phyloP scores from a whole-genome alignment of 1,140 invertebrate genomes.

The Aporrectodea caliginosa region DNA sequence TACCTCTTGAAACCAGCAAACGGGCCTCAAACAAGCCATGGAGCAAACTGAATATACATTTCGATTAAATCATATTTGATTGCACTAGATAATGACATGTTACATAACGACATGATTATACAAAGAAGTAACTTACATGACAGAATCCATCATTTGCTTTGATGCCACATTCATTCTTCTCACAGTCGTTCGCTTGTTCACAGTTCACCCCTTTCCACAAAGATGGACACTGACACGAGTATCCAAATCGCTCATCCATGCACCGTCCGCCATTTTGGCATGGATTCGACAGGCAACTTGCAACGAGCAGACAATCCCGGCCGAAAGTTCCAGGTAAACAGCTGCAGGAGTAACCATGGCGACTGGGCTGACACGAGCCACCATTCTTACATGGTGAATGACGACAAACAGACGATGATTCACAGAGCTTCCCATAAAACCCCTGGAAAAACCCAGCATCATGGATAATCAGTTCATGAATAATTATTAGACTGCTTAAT shows the following conservation, averaged over 20 bases:
- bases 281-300: conserved; percentile 62
- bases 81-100: no score
- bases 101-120: no score
- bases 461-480: no score
- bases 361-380: conserved; percentile 67
- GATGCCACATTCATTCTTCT: conserved; percentile 69
- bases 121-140: conserved; percentile 67
- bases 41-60: no score
- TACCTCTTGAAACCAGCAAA: no score
- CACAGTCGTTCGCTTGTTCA: conserved; percentile 71
- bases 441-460: background rate
- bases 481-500: no score
- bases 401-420: background rate
- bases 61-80: no score
- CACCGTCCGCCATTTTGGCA: conserved; percentile 77
- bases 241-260: conserved; percentile 36
- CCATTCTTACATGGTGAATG: background rate
- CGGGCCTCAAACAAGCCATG: no score
- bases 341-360: conserved; percentile 73
- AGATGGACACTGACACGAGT: conserved; percentile 42
- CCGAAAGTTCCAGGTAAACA: conserved; percentile 39
- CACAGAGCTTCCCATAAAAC: background rate
- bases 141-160: conserved; percentile 80
- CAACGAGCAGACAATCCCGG: conserved; percentile 65
- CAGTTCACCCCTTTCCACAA: conserved; percentile 74